Evolutionary conservation across 1,140 invertebrate species (phyloP).

Genomic region (Drosophila ambigua): DNA sequence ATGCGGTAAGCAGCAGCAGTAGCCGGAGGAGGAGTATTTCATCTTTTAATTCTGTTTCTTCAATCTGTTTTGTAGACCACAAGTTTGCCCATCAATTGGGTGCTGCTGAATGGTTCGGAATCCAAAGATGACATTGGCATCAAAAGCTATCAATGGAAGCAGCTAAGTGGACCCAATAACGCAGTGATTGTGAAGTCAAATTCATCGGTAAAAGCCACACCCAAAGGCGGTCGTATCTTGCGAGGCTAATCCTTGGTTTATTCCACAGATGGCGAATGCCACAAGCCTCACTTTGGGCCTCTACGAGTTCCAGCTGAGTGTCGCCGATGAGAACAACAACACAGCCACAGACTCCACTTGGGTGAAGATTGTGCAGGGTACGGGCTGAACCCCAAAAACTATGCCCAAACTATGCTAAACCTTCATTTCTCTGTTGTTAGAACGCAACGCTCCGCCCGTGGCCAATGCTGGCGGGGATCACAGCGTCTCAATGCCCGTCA

Average conservation of each 20-base stretch:
- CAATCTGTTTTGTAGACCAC: constrained; percentile 86
- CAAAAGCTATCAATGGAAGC: constrained; percentile 92
- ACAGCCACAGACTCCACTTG: constrained; percentile 88
- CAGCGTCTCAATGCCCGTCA: constrained; percentile 90
- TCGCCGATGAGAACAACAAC: constrained; percentile 93
- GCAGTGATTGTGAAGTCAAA: constrained; percentile 84
- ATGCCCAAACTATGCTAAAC: not conserved
- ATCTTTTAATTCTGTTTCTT: not conserved
- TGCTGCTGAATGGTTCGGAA: constrained; percentile 90
- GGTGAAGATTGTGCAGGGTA: constrained; percentile 96
- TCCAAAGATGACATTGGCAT: constrained; percentile 95
- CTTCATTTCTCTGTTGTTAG: constrained; percentile 72
- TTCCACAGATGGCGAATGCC: constrained; percentile 87
- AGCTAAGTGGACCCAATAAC: constrained; percentile 88
- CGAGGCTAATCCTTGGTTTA: not conserved
- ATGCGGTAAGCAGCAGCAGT: constrained; percentile 69
- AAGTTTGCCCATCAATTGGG: constrained; percentile 91
- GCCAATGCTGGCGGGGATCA: constrained; percentile 95
- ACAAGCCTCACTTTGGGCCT: constrained; percentile 92
- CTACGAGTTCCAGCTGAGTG: constrained; percentile 93
- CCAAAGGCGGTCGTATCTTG: not conserved
- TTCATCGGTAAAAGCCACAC: constrained; percentile 77
- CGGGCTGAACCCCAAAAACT: constrained; percentile 33
- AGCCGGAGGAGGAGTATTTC: no score
- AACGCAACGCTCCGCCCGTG: constrained; percentile 94